Conservation (phyloP, 2,888 invertebrate genomes). For the Smittia sp. region DNA sequence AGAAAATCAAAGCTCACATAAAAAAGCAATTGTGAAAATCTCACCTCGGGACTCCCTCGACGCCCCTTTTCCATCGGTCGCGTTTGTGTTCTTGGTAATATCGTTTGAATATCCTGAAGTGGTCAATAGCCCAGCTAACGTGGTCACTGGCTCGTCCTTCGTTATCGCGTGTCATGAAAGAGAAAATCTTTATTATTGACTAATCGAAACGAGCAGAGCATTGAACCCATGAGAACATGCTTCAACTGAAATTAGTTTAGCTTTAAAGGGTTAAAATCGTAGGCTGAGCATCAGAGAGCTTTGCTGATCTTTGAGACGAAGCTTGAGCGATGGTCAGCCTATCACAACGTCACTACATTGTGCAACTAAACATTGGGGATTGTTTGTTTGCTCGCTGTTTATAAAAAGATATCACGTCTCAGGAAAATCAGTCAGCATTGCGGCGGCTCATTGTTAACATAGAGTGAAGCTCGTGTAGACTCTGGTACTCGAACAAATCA, state of each 20-base stretch:
- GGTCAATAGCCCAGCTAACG: constrained; percentile 25
- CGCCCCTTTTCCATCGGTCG: neutral
- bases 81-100: constrained; percentile 9
- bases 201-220: no score
- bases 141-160: constrained; percentile 13
- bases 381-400: neutral
- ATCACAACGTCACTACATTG: neutral
- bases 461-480: no score
- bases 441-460: no score
- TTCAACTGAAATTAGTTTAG: neutral
- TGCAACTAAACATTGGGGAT: neutral
- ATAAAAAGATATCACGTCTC: neutral
- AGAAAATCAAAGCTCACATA: neutral
- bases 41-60: constrained; percentile 33
- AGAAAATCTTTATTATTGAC: neutral
- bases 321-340: no score
- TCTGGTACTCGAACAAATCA: no score
- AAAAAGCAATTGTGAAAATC: neutral
- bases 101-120: constrained; percentile 33
- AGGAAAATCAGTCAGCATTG: no score
- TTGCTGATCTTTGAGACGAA: no score
- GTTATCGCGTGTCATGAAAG: neutral
- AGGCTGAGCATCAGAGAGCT: no score
- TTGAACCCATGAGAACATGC: neutral
- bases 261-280: neutral